These are phyloP conservation scores for Drosophila punjabiensis DNA, from an alignment of 1,140 invertebrate genomes.

Conservation along the genomic window DNA sequence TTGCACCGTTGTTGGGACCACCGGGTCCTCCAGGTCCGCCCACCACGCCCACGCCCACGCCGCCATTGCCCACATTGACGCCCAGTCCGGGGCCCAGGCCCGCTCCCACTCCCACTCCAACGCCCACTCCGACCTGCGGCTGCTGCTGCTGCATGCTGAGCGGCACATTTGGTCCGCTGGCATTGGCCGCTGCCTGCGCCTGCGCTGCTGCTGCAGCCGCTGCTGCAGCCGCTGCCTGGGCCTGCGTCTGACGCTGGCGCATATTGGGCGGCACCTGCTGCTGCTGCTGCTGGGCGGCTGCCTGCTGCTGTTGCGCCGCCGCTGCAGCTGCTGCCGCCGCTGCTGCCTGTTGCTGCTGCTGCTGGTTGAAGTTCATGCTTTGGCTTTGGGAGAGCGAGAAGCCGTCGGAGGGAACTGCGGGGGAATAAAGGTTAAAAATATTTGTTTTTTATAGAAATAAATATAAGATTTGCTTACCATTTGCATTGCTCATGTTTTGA, in stretches of 20 bases:
- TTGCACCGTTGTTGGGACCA: conserved; percentile 64
- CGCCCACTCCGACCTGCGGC: conserved; percentile 17
- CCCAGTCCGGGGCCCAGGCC: conserved; percentile 42
- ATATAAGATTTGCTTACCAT: conserved; percentile 54
- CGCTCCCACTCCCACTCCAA: conserved; percentile 24
- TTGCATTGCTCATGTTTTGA: conserved; percentile 84
- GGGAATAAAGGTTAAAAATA: background rate
- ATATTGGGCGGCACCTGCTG: conserved; percentile 84
- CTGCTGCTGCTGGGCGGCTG: conserved; percentile 61
- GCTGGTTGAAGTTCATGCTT: conserved; percentile 93
- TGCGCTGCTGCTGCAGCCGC: conserved; percentile 72
- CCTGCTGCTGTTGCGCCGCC: conserved; percentile 59
- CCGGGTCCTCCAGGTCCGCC: conserved; percentile 33
- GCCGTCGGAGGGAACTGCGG: conserved; percentile 87
- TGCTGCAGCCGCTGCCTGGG: conserved; percentile 69
- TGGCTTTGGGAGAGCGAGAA: conserved; percentile 92
- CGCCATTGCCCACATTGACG: conserved; percentile 44
- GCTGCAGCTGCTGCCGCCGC: conserved; percentile 62
- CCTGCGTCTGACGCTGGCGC: conserved; percentile 81
- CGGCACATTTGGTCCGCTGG: conserved; percentile 65
- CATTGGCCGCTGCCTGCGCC: conserved; percentile 75
- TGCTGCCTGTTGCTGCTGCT: conserved; percentile 86
- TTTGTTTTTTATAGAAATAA: background rate
- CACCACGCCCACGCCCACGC: conserved; percentile 45
- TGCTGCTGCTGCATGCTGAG: conserved; percentile 70